Percentiles rank a stretch among this genome's conserved stretches.
Conservation (phyloP, 2,888 invertebrate genomes). For the Ectemnius cavifrons region DNA sequence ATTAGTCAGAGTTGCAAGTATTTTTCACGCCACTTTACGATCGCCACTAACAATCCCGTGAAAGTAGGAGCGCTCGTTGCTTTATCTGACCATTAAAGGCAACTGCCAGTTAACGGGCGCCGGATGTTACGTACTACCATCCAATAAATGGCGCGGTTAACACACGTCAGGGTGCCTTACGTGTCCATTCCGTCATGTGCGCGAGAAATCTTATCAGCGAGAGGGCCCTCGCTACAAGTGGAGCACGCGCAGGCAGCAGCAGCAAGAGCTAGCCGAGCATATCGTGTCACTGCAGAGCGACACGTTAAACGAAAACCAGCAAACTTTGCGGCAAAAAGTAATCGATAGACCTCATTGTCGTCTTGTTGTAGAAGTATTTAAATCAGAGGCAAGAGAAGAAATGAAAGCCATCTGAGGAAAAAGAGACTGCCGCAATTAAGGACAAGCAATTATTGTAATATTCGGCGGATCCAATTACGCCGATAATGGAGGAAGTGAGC, state of each 20-base stretch:
- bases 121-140: constrained; percentile 43
- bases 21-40: constrained; percentile 26
- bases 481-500: neutral
- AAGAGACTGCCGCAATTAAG: neutral
- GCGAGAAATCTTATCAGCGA: constrained; percentile 41
- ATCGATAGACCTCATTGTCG: constrained; percentile 21
- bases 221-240: constrained; percentile 16
- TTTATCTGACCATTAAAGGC: constrained; percentile 69
- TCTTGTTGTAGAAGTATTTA: neutral
- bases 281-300: neutral
- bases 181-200: constrained; percentile 46
- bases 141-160: constrained; percentile 60
- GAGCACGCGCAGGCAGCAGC: neutral
- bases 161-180: constrained; percentile 33
- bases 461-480: neutral
- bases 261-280: neutral
- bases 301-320: constrained; percentile 6
- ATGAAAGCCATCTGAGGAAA: neutral
- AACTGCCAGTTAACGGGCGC: constrained; percentile 67
- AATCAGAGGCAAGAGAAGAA: neutral
- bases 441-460: neutral
- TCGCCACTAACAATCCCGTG: constrained; percentile 28
- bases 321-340: neutral
- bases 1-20: neutral
- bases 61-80: constrained; percentile 46